phyloP scores from a whole-genome alignment of 2,113 vertebrate species.

The Mesitornis unicolor region DNA sequence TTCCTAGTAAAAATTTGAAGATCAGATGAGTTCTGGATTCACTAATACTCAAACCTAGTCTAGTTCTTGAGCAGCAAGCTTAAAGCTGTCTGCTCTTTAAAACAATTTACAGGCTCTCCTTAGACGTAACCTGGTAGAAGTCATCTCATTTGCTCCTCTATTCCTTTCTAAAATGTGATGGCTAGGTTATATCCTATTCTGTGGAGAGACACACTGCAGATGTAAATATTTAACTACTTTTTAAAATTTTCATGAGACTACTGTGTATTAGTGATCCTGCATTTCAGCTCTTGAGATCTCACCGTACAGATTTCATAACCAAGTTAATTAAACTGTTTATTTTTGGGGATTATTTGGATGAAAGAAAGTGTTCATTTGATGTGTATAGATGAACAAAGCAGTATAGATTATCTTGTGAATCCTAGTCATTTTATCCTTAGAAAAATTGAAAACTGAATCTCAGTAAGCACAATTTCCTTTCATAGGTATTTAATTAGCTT shows the following conservation, averaged over 20 bases:
- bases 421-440: background rate
- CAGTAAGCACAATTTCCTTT: background rate
- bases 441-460: conserved; percentile 7
- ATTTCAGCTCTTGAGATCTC: background rate
- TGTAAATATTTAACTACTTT: background rate
- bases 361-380: background rate
- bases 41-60: background rate
- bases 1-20: background rate
- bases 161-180: background rate
- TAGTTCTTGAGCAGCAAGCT: background rate
- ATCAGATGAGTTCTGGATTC: background rate
- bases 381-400: background rate
- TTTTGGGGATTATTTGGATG: background rate
- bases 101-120: background rate
- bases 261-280: background rate
- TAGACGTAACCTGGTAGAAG: background rate
- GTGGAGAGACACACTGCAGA: background rate
- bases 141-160: background rate
- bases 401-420: background rate
- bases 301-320: background rate
- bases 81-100: background rate
- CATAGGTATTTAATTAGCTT: conserved; percentile 20
- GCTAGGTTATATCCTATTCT: background rate
- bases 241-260: background rate
- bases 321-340: background rate